Evolutionary conservation across 2,888 invertebrate genomes (phyloP).

Genomic region (Nomada lathburiana): DNA sequence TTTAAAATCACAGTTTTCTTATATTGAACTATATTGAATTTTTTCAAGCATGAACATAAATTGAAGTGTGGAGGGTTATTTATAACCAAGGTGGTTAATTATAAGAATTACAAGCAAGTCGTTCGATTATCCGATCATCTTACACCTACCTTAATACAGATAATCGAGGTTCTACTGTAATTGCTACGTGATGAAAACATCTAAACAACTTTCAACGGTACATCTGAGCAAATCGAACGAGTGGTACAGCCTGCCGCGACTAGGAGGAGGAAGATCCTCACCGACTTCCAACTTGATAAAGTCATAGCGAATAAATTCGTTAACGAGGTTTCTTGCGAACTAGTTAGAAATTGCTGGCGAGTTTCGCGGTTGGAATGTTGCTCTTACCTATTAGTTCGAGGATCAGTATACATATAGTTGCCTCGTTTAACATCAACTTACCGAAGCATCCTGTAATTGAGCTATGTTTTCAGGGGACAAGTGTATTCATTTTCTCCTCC

Average conservation of each 20-base stretch:
- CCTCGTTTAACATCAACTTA: slow-evolving; percentile 26
- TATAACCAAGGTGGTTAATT: too few relatives aligned
- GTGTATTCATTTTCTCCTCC: not conserved
- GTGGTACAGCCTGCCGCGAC: slow-evolving; percentile 20
- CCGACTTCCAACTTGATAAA: slow-evolving; percentile 60
- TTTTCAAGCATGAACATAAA: too few relatives aligned
- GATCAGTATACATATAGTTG: slow-evolving; percentile 21
- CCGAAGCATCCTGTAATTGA: slow-evolving; percentile 45
- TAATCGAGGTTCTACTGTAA: slow-evolving; percentile 26
- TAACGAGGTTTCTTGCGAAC: slow-evolving; percentile 70
- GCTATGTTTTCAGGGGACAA: not conserved
- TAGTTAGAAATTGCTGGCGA: slow-evolving; percentile 63
- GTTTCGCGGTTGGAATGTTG: slow-evolving; percentile 56
- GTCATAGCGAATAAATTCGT: slow-evolving; percentile 68
- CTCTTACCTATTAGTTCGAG: slow-evolving; percentile 51
- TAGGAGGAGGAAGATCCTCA: slow-evolving; percentile 43
- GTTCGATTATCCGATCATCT: too few relatives aligned
- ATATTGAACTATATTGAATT: too few relatives aligned
- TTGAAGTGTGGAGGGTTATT: too few relatives aligned
- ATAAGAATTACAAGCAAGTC: too few relatives aligned
- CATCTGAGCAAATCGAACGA: not conserved
- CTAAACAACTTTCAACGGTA: slow-evolving; percentile 42
- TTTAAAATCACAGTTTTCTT: too few relatives aligned
- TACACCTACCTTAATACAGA: not conserved
- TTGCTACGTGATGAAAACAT: slow-evolving; percentile 25